These are phyloP conservation scores for Metopolophium dirhodum DNA, from an alignment of 1,140 invertebrate genomes.

Conservation along the genomic window DNA sequence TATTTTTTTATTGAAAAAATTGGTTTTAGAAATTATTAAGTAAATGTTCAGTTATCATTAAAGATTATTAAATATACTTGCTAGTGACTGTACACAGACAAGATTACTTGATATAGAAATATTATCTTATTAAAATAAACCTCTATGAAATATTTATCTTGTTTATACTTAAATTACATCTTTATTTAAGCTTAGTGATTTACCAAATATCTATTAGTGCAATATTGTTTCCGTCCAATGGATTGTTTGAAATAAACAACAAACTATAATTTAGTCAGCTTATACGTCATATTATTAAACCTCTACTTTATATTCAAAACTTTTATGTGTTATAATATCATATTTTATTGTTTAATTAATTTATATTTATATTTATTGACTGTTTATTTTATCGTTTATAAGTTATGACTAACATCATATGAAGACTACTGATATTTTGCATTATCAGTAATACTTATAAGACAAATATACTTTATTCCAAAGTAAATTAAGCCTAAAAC, in stretches of 20 bases:
- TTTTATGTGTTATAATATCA: background rate
- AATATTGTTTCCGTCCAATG: constrained; percentile 54
- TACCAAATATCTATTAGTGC: constrained; percentile 37
- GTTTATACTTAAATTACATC: constrained; percentile 10
- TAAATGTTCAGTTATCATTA: background rate
- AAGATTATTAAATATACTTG: background rate
- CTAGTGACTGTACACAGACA: too few species aligned
- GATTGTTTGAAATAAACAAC: constrained; percentile 1
- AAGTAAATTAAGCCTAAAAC: background rate
- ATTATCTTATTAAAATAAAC: background rate
- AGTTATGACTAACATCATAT: background rate
- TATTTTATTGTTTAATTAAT: constrained; percentile 21
- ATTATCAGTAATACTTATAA: background rate
- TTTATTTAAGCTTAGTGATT: constrained; percentile 17
- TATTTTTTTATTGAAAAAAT: constrained; percentile 14
- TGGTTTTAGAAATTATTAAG: background rate
- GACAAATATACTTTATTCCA: background rate
- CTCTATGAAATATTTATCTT: background rate
- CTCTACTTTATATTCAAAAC: background rate
- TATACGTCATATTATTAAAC: background rate
- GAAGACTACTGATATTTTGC: background rate
- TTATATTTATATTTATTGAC: constrained; percentile 20
- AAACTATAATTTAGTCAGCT: constrained; percentile 16
- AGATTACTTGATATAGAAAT: background rate
- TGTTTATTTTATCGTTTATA: background rate